A percentile compares a stretch with the other conserved stretches of the same genome.
phyloP scores from a whole-genome alignment of 1,140 invertebrate species.

The Popillia japonica region DNA sequence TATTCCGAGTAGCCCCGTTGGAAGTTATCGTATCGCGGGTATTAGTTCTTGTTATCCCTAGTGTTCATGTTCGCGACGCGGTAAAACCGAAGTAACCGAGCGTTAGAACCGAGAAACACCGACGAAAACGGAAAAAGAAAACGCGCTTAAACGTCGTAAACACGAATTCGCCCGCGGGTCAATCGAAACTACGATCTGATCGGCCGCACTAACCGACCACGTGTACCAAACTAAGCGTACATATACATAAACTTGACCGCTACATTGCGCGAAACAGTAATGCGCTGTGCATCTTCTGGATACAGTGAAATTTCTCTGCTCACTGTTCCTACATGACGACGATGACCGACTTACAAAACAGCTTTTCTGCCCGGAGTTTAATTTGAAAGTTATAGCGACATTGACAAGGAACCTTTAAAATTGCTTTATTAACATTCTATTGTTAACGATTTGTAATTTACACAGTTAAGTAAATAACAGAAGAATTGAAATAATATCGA shows the following conservation, averaged over 20 bases:
- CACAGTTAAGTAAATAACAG: no score
- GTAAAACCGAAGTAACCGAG: background rate
- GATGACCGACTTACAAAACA: no score
- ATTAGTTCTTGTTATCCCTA: background rate
- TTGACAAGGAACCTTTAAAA: no score
- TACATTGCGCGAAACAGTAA: background rate
- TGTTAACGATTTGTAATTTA: no score
- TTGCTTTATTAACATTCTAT: no score
- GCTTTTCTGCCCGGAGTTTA: no score
- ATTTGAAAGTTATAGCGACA: no score
- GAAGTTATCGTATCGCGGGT: background rate
- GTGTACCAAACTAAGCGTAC: conserved; percentile 5
- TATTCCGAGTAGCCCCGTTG: background rate
- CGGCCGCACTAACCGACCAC: conserved; percentile 5
- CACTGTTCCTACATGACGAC: no score
- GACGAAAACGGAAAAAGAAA: background rate
- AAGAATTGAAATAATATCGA: no score
- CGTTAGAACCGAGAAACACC: background rate
- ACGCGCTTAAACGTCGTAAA: background rate
- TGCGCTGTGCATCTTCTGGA: background rate
- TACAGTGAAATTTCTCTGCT: no score
- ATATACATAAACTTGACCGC: conserved; percentile 24
- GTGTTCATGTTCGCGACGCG: background rate
- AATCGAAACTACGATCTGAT: conserved; percentile 21
- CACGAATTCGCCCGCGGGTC: conserved; percentile 11